Percentiles rank a stretch among this genome's conserved stretches.
phyloP scores from a whole-genome alignment of 2,797 vertebrate species.

The Varecia variegata region DNA sequence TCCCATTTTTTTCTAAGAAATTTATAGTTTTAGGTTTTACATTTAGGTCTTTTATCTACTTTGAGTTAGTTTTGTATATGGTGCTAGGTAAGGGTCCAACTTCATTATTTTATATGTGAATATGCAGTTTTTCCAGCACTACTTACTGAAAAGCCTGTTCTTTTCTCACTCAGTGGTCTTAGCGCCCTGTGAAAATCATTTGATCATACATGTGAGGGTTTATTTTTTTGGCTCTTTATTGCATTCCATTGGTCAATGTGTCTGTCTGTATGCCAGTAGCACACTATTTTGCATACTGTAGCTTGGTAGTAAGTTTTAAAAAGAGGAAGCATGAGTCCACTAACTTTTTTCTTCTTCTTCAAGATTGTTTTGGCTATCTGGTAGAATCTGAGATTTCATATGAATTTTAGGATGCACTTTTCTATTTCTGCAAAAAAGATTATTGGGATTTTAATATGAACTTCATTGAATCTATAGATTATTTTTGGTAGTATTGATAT shows the following conservation, averaged over 20 bases:
- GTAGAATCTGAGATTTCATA: background rate
- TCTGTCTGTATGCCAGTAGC: background rate
- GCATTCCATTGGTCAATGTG: background rate
- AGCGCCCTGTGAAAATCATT: background rate
- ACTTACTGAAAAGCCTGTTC: background rate
- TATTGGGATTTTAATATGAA: background rate
- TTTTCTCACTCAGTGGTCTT: background rate
- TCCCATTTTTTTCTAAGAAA: background rate
- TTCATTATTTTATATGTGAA: background rate
- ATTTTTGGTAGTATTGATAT: background rate
- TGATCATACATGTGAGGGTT: background rate
- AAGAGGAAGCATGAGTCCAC: background rate
- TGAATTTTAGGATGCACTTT: background rate
- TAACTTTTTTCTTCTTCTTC: background rate
- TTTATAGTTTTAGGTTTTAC: background rate
- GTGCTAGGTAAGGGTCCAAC: background rate
- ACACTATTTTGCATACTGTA: background rate
- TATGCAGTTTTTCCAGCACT: background rate
- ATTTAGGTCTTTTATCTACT: background rate
- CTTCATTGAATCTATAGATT: background rate
- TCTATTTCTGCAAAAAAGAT: background rate
- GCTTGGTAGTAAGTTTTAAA: background rate
- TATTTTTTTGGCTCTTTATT: background rate
- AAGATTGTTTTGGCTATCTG: background rate
- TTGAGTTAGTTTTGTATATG: background rate